Conservation (phyloP, 2,113 vertebrate genomes). For the Glareola pratincola region DNA sequence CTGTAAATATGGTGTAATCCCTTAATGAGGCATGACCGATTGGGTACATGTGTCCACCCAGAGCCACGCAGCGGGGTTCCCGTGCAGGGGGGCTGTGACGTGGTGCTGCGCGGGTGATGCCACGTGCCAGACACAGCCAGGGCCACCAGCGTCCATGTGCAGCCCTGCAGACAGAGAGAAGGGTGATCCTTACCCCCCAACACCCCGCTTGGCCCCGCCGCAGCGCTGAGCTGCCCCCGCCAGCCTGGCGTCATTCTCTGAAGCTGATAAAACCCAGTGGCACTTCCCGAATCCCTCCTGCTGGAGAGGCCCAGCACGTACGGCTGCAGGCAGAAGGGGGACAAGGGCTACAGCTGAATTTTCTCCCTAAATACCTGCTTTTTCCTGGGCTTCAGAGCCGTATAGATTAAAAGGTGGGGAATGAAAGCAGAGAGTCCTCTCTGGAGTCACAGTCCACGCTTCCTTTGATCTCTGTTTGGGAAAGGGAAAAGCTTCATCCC, state of each 20-base stretch:
- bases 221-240: fast-evolving
- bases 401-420: neutral
- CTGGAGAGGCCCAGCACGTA: fast-evolving
- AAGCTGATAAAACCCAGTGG: neutral
- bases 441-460: neutral
- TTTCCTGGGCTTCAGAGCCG: neutral
- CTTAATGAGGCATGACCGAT: neutral
- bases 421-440: neutral
- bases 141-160: neutral
- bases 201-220: neutral
- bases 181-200: neutral
- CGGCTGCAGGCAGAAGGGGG: neutral
- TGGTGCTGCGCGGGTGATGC: fast-evolving
- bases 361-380: neutral
- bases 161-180: fast-evolving
- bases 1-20: neutral
- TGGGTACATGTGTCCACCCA: neutral
- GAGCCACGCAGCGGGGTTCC: neutral
- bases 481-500: neutral
- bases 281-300: neutral
- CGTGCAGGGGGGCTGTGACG: neutral
- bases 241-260: fast-evolving
- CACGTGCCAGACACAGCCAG: neutral
- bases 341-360: neutral
- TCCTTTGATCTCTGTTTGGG: neutral